Base-by-base conservation (phyloP, 2,113 vertebrate species). In the Otocyon megalotis region DNA sequence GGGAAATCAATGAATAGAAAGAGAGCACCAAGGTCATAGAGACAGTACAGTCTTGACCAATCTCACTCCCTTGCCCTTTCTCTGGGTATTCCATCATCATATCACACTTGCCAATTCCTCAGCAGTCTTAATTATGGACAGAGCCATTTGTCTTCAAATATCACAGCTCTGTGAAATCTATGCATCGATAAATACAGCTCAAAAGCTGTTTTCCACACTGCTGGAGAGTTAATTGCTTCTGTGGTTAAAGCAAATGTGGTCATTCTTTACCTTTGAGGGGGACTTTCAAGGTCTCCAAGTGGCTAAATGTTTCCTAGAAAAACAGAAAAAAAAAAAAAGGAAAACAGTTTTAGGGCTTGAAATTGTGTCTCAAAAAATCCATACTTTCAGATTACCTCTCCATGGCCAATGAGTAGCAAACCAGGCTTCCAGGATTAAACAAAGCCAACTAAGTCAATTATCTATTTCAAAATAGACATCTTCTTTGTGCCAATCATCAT, bases 61-160 rank as follows among this genome's bases (percentile, higher is more conserved):
- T 98, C 98, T 95, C 98, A 90, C 94, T 98, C 97, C 91, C 88
- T 97, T 97, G 97, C 97, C 98, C 98, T 98, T 98, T 98, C 98
- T 94, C 97, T 93, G 92, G 96, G 97, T 98, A 97, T 97, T 98
- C 98, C 96, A 97, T 98, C 98, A 98, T 98, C 98, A 94, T 98
- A 98, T 98, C 98, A 98, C 96, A 98, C 97, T 98, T 98, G 98
- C 98, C 98, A 98, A 96, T 98, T 98, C 88, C 90, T 98, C 96
- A 95, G 32, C 35, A 1, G 81, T 98, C 98, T 98, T 99, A 98
- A 99, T 99, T 99, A 98, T 87, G 96, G 98, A 92, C 97, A 98
- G 81, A 96, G 98, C 91, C 98, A 98, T 99, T 99, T 98, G 97
- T 98, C 98, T 99, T 99, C 98, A 98, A 98, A 99, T 99, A 99